A percentile compares a stretch with the other conserved stretches of the same genome.
These are phyloP conservation scores for Salvator merianae DNA, from an alignment of 2,113 vertebrate genomes.

Conservation along the genomic window DNA sequence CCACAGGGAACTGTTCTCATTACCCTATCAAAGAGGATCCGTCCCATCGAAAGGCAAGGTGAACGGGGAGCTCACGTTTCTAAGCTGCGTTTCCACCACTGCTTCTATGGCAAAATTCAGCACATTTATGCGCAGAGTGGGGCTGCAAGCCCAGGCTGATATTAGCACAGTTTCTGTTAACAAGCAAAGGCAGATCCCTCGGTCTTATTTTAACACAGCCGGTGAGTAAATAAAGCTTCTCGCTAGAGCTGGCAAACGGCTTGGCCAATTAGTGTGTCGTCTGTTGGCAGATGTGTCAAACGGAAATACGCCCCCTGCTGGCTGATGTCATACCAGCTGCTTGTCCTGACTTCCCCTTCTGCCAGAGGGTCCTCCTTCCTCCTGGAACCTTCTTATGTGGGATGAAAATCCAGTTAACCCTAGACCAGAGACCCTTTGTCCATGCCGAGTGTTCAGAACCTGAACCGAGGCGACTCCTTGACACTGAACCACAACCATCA, in stretches of 20 bases:
- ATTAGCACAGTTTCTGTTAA: neutral
- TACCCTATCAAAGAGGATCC: neutral
- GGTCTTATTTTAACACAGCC: neutral
- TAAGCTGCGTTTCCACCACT: neutral
- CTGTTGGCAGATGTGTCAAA: neutral
- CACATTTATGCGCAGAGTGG: neutral
- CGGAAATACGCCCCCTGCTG: conserved; percentile 16
- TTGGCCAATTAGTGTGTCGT: conserved; percentile 19
- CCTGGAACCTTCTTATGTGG: neutral
- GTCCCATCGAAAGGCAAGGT: neutral
- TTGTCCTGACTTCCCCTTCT: neutral
- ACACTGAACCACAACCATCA: too few relatives aligned
- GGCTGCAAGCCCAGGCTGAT: neutral
- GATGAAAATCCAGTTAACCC: neutral
- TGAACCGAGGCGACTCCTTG: neutral
- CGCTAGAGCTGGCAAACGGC: neutral
- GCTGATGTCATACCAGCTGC: neutral
- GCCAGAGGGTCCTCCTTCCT: neutral
- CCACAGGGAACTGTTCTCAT: neutral
- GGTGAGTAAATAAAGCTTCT: neutral
- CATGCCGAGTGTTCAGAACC: neutral
- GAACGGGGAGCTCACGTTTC: neutral
- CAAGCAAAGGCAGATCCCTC: neutral
- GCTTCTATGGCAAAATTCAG: neutral
- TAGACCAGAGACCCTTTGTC: neutral